phyloP scores from a whole-genome alignment of 2,888 invertebrate species.

The Nomada lathburiana region DNA sequence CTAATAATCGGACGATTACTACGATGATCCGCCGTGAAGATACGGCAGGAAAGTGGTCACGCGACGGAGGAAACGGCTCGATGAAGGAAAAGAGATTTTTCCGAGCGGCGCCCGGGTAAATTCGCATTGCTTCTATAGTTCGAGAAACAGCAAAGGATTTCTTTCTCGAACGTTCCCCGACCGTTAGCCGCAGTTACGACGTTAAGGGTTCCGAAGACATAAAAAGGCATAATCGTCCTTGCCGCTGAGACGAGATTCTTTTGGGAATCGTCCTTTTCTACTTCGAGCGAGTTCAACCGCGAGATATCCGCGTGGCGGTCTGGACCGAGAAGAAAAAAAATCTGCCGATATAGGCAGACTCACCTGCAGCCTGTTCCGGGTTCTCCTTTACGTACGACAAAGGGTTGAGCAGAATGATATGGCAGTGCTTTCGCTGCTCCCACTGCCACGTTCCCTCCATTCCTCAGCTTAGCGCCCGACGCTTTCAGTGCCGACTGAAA shows the following conservation, averaged over 20 bases:
- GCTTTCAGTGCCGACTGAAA: slow-evolving; percentile 78
- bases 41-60: slow-evolving; percentile 22
- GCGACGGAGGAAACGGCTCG: not conserved
- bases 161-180: slow-evolving; percentile 29
- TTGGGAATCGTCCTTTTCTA: slow-evolving; percentile 51
- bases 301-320: slow-evolving; percentile 28
- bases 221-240: slow-evolving; percentile 57
- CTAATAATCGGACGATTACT: slow-evolving; percentile 21
- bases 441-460: slow-evolving; percentile 83
- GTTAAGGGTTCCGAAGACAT: slow-evolving; percentile 46
- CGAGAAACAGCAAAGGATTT: slow-evolving; percentile 18
- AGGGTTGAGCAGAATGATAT: slow-evolving; percentile 82
- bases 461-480: slow-evolving; percentile 80
- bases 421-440: slow-evolving; percentile 84
- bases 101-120: not conserved
- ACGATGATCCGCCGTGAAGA: not conserved
- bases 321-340: slow-evolving; percentile 43
- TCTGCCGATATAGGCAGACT: slow-evolving; percentile 63
- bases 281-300: slow-evolving; percentile 33
- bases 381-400: slow-evolving; percentile 81
- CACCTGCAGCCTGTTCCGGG: slow-evolving; percentile 81
- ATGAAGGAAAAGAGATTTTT: not conserved
- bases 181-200: slow-evolving; percentile 21
- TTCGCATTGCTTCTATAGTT: slow-evolving; percentile 17
- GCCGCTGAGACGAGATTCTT: slow-evolving; percentile 44